Evolutionary conservation across 2,888 invertebrate species (phyloP).

Genomic region (Calameuta pallipes): DNA sequence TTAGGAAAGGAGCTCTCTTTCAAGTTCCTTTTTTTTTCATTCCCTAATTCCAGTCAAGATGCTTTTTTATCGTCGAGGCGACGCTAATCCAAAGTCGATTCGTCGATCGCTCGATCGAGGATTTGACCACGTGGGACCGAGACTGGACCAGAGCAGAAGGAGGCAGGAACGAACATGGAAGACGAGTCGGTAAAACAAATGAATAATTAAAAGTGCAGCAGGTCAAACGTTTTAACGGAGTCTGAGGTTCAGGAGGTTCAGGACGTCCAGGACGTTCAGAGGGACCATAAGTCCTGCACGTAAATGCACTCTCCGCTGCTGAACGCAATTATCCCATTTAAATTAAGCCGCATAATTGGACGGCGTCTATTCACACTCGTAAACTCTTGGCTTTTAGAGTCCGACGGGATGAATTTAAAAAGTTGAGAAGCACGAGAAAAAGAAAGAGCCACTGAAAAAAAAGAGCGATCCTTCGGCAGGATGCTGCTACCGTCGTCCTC

Average conservation of each 20-base stretch:
- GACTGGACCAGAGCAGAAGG: not conserved
- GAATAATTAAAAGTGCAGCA: slow-evolving; percentile 11
- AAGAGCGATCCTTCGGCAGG: slow-evolving; percentile 38
- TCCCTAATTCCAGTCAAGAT: not conserved
- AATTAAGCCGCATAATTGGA: slow-evolving; percentile 65
- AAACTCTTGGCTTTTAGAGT: slow-evolving; percentile 43
- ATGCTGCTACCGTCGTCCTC: slow-evolving; percentile 50
- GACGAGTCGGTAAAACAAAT: not conserved
- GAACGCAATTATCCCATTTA: slow-evolving; percentile 65
- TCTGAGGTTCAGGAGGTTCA: slow-evolving; percentile 10
- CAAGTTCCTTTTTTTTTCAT: not conserved
- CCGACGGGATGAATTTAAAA: slow-evolving; percentile 20
- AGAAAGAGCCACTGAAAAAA: not conserved
- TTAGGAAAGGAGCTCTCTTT: not conserved
- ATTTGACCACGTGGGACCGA: not conserved
- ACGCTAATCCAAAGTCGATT: not conserved
- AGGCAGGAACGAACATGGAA: not conserved
- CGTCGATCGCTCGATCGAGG: not conserved
- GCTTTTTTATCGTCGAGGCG: not conserved
- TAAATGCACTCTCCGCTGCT: slow-evolving; percentile 26
- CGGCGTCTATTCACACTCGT: slow-evolving; percentile 64
- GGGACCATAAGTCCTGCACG: not conserved
- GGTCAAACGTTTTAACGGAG: not conserved
- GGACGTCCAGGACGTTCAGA: slow-evolving; percentile 33
- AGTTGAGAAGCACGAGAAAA: slow-evolving; percentile 1